Evolutionary conservation across 2,888 invertebrate species (phyloP), one percentile per base, ranked within the genome.

Genomic region (Idaea straminata): DNA sequence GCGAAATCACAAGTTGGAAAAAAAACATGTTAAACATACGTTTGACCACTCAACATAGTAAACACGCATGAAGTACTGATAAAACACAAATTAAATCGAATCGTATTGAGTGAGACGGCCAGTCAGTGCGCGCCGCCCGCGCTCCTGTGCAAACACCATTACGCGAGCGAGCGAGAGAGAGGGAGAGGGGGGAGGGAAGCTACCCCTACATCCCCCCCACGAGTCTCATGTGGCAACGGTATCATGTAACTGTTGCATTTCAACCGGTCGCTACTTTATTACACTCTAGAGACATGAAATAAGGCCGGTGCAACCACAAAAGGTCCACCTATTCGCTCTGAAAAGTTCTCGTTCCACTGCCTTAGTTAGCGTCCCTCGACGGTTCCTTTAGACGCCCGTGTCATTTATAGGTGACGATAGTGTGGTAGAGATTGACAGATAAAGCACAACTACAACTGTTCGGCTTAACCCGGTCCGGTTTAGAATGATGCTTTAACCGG

Each of bases 61-160:
- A 47, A 47, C 47, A 47, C 0, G 13, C 4, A 7, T 66, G 63
- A 68, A 64, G 69, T 62, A 73, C 70, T 72, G 69, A 72, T 74
- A 72, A 71, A 72, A 80, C 75, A 77, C 73, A 78, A 81, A 80
- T 80, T 77, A 77, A 79, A 80, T 80, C 74, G 73, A 74, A 77
- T 67, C 70, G 69, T 68, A 65, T 63, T 66, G 74, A 69, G 75
- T 25, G 25, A 25, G 25, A 25, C 25, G 25, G 25, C 72, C 69
- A 73, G 76, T 71, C 75, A 70, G 68, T 75, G 76, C 36, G 13
- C 47, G 10, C 13, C 10, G 47, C 47, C 10, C 10, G 10, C 36
- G 5, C 6, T 74, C 72, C 72, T 2, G 68, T 69, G 78, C 77
- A 82, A 81, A 82, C 77, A 82, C 77, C 77, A 80, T 82, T 82